Evolutionary conservation across 2,113 vertebrate genomes (phyloP).

Genomic region (Choloepus hoffmanni): DNA sequence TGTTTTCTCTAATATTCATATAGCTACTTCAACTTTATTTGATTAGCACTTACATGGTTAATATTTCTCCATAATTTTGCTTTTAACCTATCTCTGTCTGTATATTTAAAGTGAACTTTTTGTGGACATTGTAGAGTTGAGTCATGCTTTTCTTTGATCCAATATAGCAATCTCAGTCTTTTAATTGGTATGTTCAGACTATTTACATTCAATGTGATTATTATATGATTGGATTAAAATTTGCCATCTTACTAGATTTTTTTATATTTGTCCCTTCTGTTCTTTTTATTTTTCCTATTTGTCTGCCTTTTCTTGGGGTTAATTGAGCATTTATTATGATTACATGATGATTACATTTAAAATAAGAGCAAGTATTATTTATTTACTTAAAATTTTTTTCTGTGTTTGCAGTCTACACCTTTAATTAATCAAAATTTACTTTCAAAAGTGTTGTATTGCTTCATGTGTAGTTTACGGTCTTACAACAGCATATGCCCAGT

Average conservation of each 20-base stretch:
- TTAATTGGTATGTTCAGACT: neutral
- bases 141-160: neutral
- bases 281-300: neutral
- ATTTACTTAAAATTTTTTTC: neutral
- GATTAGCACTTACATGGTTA: neutral
- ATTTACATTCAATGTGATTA: neutral
- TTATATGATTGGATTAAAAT: neutral
- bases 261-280: neutral
- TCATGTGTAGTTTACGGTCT: neutral
- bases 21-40: neutral
- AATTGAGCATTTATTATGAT: neutral
- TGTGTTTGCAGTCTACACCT: neutral
- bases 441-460: neutral
- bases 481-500: neutral
- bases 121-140: neutral
- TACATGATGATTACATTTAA: neutral
- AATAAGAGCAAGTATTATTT: neutral
- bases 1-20: too few species aligned
- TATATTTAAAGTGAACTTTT: neutral
- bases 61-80: neutral
- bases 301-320: neutral
- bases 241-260: neutral
- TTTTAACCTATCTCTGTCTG: neutral
- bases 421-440: neutral
- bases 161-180: neutral